Conservation (phyloP, 2,888 invertebrate genomes). For the Drosophila macrothrix region DNA sequence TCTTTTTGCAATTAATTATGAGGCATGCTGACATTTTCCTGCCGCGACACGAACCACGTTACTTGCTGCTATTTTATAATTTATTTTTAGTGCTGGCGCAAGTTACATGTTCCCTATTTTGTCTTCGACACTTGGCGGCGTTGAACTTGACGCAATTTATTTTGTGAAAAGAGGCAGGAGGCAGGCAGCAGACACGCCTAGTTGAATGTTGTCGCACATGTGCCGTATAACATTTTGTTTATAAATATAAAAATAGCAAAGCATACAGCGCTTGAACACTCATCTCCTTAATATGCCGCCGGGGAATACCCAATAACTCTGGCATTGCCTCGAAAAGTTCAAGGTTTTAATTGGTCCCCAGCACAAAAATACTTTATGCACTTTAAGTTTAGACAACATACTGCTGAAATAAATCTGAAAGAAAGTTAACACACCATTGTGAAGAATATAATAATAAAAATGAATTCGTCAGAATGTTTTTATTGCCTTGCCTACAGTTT, state of each 20-base stretch:
- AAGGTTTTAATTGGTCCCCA: conserved; percentile 34
- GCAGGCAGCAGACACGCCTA: conserved; percentile 67
- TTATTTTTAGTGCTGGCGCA: conserved; percentile 68
- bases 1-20: conserved; percentile 77
- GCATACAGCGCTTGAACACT: conserved; percentile 33
- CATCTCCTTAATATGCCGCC: conserved; percentile 45
- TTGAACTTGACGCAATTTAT: conserved; percentile 83
- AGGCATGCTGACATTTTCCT: conserved; percentile 71
- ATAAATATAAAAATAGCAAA: conserved; percentile 48
- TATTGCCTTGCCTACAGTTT: background rate
- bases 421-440: background rate
- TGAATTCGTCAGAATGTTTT: background rate
- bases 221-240: conserved; percentile 48
- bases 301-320: conserved; percentile 64
- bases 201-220: conserved; percentile 69
- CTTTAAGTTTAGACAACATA: background rate
- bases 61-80: conserved; percentile 68
- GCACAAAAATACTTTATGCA: background rate
- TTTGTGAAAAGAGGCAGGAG: conserved; percentile 61
- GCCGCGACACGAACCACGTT: conserved; percentile 33
- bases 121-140: conserved; percentile 70
- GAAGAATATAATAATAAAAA: background rate
- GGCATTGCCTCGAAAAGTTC: conserved; percentile 35
- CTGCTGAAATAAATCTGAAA: background rate
- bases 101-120: conserved; percentile 67